Evolutionary conservation across 2,888 invertebrate species (phyloP).

Genomic region (Caenorhabditis afra): DNA sequence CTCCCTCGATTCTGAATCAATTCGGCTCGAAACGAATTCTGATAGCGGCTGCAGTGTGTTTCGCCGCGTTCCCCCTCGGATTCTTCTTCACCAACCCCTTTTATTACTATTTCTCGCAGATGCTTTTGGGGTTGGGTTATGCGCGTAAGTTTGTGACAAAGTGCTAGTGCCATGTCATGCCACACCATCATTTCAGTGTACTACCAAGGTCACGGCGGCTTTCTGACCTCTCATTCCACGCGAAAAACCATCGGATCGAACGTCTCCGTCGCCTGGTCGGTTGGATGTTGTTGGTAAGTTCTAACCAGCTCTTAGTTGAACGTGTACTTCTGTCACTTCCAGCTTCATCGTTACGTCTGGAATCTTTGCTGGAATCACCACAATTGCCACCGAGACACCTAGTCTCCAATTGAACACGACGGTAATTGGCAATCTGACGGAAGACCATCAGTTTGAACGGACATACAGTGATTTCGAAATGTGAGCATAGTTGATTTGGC

Average conservation of each 20-base stretch:
- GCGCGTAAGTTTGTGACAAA: conserved; percentile 54
- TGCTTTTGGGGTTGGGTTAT: conserved; percentile 66
- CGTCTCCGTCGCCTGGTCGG: conserved; percentile 61
- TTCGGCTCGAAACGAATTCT: conserved; percentile 51
- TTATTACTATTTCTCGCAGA: conserved; percentile 62
- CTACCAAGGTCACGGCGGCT: conserved; percentile 65
- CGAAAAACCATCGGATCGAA: conserved; percentile 63
- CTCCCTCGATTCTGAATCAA: conserved; percentile 57
- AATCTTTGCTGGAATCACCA: conserved; percentile 45
- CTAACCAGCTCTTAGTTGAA: not conserved
- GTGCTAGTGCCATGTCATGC: not conserved
- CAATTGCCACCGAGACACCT: conserved; percentile 5
- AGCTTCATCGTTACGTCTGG: conserved; percentile 53
- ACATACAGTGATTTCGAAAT: conserved; percentile 60
- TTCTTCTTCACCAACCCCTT: conserved; percentile 67
- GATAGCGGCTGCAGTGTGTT: conserved; percentile 47
- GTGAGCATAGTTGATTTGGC: conserved; percentile 12
- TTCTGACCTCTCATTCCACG: conserved; percentile 63
- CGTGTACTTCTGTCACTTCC: conserved; percentile 21
- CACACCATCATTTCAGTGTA: conserved; percentile 51
- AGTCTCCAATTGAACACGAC: too few relatives aligned
- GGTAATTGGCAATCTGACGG: not conserved
- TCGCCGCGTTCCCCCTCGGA: conserved; percentile 55
- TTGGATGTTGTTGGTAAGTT: conserved; percentile 61
- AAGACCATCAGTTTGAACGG: conserved; percentile 8